Percentiles rank a stretch among this genome's conserved stretches.
These are phyloP conservation scores for Hetaerina americana DNA, from an alignment of 1,140 invertebrate genomes.

Conservation along the genomic window DNA sequence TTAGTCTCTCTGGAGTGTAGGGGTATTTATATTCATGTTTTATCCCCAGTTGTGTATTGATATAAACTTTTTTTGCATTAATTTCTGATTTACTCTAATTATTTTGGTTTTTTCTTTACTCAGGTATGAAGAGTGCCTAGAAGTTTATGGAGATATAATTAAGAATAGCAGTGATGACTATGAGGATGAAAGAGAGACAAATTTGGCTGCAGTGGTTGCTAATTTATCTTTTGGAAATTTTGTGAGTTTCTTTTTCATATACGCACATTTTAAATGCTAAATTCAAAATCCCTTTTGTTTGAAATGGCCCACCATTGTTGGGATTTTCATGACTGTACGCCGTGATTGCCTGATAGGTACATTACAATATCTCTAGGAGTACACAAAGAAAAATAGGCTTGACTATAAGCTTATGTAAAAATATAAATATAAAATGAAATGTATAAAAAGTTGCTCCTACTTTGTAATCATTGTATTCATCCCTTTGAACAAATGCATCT, in stretches of 20 bases:
- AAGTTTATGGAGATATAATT: slow-evolving; percentile 74
- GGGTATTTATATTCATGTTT: not conserved
- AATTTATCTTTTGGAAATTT: slow-evolving; percentile 51
- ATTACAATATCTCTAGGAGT: too few relatives aligned
- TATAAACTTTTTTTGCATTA: not conserved
- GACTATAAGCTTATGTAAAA: too few relatives aligned
- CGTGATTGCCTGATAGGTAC: too few relatives aligned
- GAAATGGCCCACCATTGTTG: not conserved
- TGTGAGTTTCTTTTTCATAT: slow-evolving; percentile 28
- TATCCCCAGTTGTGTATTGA: not conserved
- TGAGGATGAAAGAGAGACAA: slow-evolving; percentile 85
- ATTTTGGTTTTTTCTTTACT: slow-evolving; percentile 6
- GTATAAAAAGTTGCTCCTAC: too few relatives aligned
- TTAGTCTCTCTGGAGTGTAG: not conserved
- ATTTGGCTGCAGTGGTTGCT: slow-evolving; percentile 77
- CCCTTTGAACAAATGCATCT: too few relatives aligned
- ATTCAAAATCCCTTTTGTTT: not conserved
- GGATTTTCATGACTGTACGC: too few relatives aligned
- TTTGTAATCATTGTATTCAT: too few relatives aligned
- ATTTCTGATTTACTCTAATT: not conserved
- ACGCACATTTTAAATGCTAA: not conserved
- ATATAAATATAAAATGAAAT: too few relatives aligned
- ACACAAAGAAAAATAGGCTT: too few relatives aligned
- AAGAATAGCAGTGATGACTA: slow-evolving; percentile 84
- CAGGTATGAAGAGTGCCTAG: slow-evolving; percentile 69